Conservation (phyloP, 1,140 invertebrate genomes). For the Lepidostoma basale region DNA sequence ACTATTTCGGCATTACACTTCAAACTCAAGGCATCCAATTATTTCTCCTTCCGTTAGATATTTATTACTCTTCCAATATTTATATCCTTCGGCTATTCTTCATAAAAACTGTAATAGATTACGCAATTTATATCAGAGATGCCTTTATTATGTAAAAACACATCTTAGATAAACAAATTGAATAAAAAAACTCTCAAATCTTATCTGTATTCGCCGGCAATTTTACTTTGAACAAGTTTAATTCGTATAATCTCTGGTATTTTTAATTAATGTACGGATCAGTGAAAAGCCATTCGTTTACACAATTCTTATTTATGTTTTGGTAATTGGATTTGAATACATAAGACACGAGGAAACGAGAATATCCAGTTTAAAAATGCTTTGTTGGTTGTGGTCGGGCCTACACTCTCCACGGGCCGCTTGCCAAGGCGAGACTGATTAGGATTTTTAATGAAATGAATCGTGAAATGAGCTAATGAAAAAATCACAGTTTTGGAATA, state of each 20-base stretch:
- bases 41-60: background rate
- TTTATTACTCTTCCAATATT: background rate
- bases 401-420: background rate
- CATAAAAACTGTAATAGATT: constrained; percentile 11
- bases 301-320: constrained; percentile 24
- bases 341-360: constrained; percentile 23
- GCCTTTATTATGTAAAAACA: constrained; percentile 13
- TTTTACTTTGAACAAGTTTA: constrained; percentile 12
- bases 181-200: background rate
- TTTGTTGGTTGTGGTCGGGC: background rate
- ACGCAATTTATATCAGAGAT: background rate
- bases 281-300: constrained; percentile 20
- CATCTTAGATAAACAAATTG: background rate
- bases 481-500: too few species aligned
- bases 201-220: background rate
- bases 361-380: constrained; percentile 20
- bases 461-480: constrained; percentile 6
- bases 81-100: background rate
- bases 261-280: constrained; percentile 27
- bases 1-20: too few species aligned
- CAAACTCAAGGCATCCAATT: too few species aligned
- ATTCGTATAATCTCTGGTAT: constrained; percentile 8
- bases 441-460: constrained; percentile 13
- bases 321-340: constrained; percentile 30
- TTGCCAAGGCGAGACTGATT: background rate